A percentile compares a stretch with the other conserved stretches of the same genome.
phyloP scores from a whole-genome alignment of 2,113 vertebrate genomes.

The Aegotheles bennettii region DNA sequence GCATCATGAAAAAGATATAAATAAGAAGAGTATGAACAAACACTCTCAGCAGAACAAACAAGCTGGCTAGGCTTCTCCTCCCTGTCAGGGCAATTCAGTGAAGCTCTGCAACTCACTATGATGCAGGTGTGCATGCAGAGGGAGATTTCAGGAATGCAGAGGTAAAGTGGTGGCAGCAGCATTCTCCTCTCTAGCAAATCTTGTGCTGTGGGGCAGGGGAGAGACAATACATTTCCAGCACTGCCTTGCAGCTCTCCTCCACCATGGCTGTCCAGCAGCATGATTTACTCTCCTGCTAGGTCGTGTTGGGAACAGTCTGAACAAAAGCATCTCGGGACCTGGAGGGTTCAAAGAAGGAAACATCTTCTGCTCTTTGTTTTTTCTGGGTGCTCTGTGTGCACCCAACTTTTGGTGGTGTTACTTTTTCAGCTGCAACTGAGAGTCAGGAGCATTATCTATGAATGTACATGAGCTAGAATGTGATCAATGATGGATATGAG shows the following conservation, averaged over 20 bases:
- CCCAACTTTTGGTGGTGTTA: background rate
- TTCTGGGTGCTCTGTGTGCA: background rate
- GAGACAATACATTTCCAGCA: rapidly evolving
- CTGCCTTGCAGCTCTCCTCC: background rate
- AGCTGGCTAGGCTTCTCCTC: background rate
- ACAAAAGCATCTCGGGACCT: background rate
- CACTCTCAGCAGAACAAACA: background rate
- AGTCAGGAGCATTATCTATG: background rate
- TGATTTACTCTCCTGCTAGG: rapidly evolving
- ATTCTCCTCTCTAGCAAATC: background rate
- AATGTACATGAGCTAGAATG: background rate
- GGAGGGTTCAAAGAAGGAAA: background rate
- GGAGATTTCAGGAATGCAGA: background rate
- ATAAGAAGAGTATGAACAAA: background rate
- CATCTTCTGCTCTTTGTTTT: background rate
- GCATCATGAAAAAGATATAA: background rate
- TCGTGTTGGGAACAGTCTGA: background rate
- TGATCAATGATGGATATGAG: background rate
- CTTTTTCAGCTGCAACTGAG: background rate
- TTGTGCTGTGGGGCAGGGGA: background rate
- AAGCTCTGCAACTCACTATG: background rate
- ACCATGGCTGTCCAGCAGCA: background rate
- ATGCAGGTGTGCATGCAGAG: rapidly evolving
- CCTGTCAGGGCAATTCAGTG: rapidly evolving
- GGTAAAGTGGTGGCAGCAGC: background rate